phyloP scores from a whole-genome alignment of 2,888 invertebrate species.

The Mycalesis mineus region DNA sequence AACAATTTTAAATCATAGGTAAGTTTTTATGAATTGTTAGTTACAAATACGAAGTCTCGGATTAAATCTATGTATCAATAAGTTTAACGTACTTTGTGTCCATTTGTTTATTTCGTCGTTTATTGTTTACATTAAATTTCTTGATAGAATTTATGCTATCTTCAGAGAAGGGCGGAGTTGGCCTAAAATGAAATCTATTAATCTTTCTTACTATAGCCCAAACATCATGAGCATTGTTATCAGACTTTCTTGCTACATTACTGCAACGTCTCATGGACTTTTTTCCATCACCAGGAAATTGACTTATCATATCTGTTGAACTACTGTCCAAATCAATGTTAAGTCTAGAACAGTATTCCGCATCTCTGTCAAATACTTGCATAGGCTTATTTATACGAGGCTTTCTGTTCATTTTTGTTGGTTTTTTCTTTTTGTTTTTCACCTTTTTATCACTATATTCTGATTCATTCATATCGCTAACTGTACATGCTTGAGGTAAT shows the following conservation, averaged over 20 bases:
- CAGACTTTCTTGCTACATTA: background rate
- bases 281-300: conserved; percentile 43
- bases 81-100: conserved; percentile 43
- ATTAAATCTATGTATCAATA: background rate
- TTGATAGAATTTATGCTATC: conserved; percentile 43
- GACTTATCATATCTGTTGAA: conserved; percentile 48
- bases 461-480: conserved; percentile 64
- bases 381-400: conserved; percentile 36
- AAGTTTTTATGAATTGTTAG: background rate
- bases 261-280: conserved; percentile 27
- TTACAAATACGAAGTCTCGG: background rate
- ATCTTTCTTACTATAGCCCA: conserved; percentile 64
- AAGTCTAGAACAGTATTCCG: conserved; percentile 48
- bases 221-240: conserved; percentile 45
- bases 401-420: conserved; percentile 37
- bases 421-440: conserved; percentile 44
- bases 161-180: conserved; percentile 56
- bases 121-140: conserved; percentile 38
- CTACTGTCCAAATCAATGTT: conserved; percentile 52
- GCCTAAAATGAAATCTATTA: conserved; percentile 56
- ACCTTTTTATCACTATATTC: conserved; percentile 48
- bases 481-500: conserved; percentile 51
- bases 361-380: conserved; percentile 51
- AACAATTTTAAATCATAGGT: no score
- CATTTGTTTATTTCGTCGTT: conserved; percentile 38